Evolutionary conservation across 2,888 invertebrate species (phyloP).

Genomic region (Tromatobia lineatoria): DNA sequence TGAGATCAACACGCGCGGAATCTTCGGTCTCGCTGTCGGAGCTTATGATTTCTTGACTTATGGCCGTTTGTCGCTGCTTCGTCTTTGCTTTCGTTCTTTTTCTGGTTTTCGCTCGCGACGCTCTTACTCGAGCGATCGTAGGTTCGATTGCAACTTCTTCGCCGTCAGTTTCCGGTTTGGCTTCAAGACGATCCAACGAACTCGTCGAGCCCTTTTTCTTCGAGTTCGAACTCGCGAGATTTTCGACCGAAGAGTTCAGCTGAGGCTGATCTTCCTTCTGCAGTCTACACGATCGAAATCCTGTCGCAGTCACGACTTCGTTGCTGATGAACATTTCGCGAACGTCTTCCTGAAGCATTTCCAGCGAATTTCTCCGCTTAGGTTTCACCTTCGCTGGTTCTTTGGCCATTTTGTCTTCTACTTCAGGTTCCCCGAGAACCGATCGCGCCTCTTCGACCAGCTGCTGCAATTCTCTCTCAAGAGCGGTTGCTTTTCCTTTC

Average conservation of each 20-base stretch:
- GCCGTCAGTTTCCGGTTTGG: slow-evolving; percentile 60
- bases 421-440: slow-evolving; percentile 58
- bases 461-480: slow-evolving; percentile 13
- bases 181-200: slow-evolving; percentile 58
- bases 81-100: slow-evolving; percentile 44
- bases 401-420: slow-evolving; percentile 62
- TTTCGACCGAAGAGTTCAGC: slow-evolving; percentile 52
- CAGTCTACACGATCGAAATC: slow-evolving; percentile 89
- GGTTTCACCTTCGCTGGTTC: slow-evolving; percentile 71
- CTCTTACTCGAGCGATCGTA: slow-evolving; percentile 11
- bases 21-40: slow-evolving; percentile 80
- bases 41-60: slow-evolving; percentile 63
- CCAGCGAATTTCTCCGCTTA: slow-evolving; percentile 86
- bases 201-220: slow-evolving; percentile 52
- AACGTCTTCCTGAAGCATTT: slow-evolving; percentile 89
- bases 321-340: slow-evolving; percentile 90
- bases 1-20: slow-evolving; percentile 69
- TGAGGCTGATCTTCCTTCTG: slow-evolving; percentile 86
- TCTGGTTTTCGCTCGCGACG: background rate
- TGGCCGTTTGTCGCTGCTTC: slow-evolving; percentile 50
- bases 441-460: slow-evolving; percentile 59
- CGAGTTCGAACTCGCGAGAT: background rate
- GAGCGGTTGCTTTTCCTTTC: slow-evolving; percentile 36
- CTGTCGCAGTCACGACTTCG: slow-evolving; percentile 88
- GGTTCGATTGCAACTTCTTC: slow-evolving; percentile 42